phyloP scores from a whole-genome alignment of 2,113 vertebrate species.

The Passer domesticus region DNA sequence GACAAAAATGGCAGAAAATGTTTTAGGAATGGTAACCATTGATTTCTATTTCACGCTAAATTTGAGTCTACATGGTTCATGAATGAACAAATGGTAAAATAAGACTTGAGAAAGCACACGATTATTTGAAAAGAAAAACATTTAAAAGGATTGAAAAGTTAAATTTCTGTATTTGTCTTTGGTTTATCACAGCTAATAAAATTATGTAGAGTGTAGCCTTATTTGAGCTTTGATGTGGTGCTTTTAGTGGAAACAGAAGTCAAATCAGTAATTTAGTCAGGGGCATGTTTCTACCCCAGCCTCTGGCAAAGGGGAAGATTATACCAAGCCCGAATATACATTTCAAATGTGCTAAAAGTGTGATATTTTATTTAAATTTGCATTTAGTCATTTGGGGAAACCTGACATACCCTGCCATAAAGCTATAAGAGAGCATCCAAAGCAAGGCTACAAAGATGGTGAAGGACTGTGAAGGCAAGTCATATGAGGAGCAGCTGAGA shows the following conservation, averaged over 20 bases:
- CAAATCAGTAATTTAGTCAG: not conserved
- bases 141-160: not conserved
- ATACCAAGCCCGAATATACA: not conserved
- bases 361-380: not conserved
- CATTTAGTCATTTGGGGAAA: not conserved
- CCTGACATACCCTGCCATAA: rapidly evolving
- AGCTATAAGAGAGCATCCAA: not conserved
- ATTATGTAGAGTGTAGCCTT: not conserved
- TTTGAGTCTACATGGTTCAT: not conserved
- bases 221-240: not conserved
- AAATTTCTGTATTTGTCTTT: not conserved
- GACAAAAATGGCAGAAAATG: not conserved
- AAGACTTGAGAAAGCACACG: not conserved
- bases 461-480: not conserved
- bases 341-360: not conserved
- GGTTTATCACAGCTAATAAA: not conserved
- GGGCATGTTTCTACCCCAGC: not conserved
- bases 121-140: not conserved
- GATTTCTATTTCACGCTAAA: not conserved
- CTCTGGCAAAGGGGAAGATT: not conserved
- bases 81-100: not conserved
- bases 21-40: not conserved
- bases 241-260: not conserved
- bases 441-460: not conserved
- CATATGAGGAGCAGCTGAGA: not conserved